Base-by-base conservation (phyloP, 2,888 invertebrate species). In the Hypsopygia costalis region DNA sequence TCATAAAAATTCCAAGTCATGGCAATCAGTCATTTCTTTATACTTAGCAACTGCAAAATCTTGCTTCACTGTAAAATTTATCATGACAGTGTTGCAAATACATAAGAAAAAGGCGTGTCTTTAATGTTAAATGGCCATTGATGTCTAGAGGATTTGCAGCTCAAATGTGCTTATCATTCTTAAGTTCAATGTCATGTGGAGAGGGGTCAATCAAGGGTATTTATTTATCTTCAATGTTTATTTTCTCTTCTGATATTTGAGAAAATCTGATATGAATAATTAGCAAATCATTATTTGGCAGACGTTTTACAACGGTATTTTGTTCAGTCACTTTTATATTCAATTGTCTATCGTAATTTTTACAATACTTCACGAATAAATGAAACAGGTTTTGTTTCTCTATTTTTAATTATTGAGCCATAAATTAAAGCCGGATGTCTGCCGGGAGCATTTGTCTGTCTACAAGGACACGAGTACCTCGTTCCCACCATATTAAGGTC, bases 401-500 rank as follows among this genome's bases (percentile, higher is more conserved):
- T 20, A 21, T 33, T 20, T 36, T 37, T 12, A 12, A 33, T 41
- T 37, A 32, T 41, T 40, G 30, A 48, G 33, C 38, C 44, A 49
- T 52, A 56, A 10, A 11, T 35, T 31, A 35, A 36, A 60, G 53
- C 66, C 81, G 83, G 80, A 85, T 77, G 72, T 68, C 53, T 73
- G 71, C 66, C 51, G 64, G 68, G 66, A 63, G 59, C 58, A 43
- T 52, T 50, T 52, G 62, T 54, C 60, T 62, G n/a, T n/a, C 46
- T 58, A 51, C 79, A 81, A 82, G 83, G 81, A 68, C 77, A 57
- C 41, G 12, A 47, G 16, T 30, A 30, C 53, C 62, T 68, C 66
- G 70, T 78, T 77, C 72, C 67, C 67, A 70, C 65, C 64, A 62
- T 51, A 58, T 65, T 62, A 68, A 69, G 65, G 63, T 63, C 69